Conservation (phyloP, 2,797 vertebrate genomes). For the Sebastes cheni region DNA sequence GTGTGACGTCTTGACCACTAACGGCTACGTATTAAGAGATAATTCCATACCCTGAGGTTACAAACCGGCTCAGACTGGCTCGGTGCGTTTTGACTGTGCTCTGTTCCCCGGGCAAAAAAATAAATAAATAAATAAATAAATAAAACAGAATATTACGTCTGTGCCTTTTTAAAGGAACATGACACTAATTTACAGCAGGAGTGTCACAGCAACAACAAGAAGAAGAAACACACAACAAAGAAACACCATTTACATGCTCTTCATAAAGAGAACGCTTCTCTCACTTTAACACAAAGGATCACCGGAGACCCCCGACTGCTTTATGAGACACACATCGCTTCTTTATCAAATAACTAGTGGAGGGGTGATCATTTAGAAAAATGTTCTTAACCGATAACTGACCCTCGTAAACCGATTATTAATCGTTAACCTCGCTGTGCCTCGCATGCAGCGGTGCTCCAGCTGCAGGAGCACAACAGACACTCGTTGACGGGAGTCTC, state of each 20-base stretch:
- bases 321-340: not conserved
- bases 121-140: slow-evolving; percentile 54
- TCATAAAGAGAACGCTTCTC: not conserved
- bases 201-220: slow-evolving; percentile 39
- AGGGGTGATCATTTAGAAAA: too few species aligned
- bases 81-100: slow-evolving; percentile 78
- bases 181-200: slow-evolving; percentile 49
- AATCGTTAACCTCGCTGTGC: too few species aligned
- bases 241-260: not conserved
- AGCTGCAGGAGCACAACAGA: too few species aligned
- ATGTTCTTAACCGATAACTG: too few species aligned
- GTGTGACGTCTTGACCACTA: slow-evolving; percentile 83
- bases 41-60: slow-evolving; percentile 91
- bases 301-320: not conserved
- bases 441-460: too few species aligned
- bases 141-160: slow-evolving; percentile 61
- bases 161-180: slow-evolving; percentile 82
- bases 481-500: too few species aligned
- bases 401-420: too few species aligned
- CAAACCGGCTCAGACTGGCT: slow-evolving; percentile 91
- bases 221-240: not conserved
- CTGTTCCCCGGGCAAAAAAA: slow-evolving; percentile 82
- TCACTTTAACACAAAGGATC: not conserved
- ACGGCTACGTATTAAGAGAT: slow-evolving; percentile 89
- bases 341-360: not conserved